Evolutionary conservation across 2,888 invertebrate species (phyloP).

Genomic region (Phytoseiulus persimilis): DNA sequence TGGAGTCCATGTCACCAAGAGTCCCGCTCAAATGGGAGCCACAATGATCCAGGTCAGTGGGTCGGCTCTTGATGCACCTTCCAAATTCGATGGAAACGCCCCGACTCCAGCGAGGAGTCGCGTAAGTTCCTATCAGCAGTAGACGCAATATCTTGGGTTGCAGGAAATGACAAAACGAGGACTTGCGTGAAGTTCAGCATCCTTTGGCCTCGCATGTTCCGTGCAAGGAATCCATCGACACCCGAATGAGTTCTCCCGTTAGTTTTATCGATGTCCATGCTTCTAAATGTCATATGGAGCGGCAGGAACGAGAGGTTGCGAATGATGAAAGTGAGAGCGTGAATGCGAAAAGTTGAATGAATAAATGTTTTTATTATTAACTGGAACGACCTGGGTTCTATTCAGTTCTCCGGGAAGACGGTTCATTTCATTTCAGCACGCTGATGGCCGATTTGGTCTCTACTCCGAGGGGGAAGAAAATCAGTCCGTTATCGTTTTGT

Average conservation of each 20-base stretch:
- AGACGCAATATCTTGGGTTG: not conserved
- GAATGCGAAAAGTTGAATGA: not conserved
- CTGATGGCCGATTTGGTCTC: too few species aligned
- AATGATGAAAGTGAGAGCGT: not conserved
- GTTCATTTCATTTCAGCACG: too few species aligned
- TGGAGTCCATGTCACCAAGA: slow-evolving; percentile 85
- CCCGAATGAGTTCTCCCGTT: not conserved
- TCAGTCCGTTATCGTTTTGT: not conserved
- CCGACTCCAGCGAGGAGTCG: too few species aligned
- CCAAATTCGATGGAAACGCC: too few species aligned
- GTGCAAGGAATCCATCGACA: not conserved
- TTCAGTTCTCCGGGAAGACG: too few species aligned
- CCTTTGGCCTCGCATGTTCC: not conserved
- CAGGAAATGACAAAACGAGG: slow-evolving; percentile 79
- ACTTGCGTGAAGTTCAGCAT: slow-evolving; percentile 48
- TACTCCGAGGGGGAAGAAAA: too few species aligned
- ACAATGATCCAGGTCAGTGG: slow-evolving; percentile 59
- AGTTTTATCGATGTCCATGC: not conserved
- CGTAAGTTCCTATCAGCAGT: too few species aligned
- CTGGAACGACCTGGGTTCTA: not conserved
- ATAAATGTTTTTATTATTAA: not conserved
- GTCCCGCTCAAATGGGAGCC: slow-evolving; percentile 90
- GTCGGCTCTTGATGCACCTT: not conserved
- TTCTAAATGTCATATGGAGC: not conserved
- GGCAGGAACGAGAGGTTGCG: not conserved